Evolutionary conservation across 2,888 invertebrate genomes (phyloP).

Genomic region (Pandemis heparana): DNA sequence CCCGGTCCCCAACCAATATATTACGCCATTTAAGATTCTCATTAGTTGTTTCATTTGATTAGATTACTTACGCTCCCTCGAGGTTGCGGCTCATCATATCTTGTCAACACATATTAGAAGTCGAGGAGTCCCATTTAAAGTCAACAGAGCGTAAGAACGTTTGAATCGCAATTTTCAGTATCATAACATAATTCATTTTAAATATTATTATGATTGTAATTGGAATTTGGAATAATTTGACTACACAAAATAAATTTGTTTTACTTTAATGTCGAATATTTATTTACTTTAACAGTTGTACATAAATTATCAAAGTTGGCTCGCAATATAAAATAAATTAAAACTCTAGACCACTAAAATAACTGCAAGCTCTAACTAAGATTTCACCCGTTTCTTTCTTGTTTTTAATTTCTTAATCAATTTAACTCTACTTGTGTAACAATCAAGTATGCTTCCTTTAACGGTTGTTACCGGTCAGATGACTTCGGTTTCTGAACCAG

Average conservation of each 20-base stretch:
- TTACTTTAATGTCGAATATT: constrained; percentile 2
- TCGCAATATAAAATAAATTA: neutral
- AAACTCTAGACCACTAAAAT: neutral
- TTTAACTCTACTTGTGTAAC: constrained; percentile 11
- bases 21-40: constrained; percentile 79
- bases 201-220: constrained; percentile 23
- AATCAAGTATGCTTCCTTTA: constrained; percentile 9
- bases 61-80: constrained; percentile 75
- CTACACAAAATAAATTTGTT: neutral
- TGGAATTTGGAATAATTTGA: constrained; percentile 18
- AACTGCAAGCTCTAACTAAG: neutral
- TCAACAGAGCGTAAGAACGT: constrained; percentile 62
- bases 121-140: constrained; percentile 60
- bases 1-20: constrained; percentile 78
- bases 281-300: neutral
- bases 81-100: constrained; percentile 71
- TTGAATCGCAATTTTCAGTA: constrained; percentile 44
- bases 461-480: constrained; percentile 12
- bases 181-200: constrained; percentile 32
- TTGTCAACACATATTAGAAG: constrained; percentile 67
- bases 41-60: constrained; percentile 81
- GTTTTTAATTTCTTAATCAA: neutral
- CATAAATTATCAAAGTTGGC: neutral
- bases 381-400: neutral
- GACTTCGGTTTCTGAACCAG: constrained; percentile 20